Conservation (phyloP, 2,888 invertebrate genomes). For the Sinhomidia bicolor region DNA sequence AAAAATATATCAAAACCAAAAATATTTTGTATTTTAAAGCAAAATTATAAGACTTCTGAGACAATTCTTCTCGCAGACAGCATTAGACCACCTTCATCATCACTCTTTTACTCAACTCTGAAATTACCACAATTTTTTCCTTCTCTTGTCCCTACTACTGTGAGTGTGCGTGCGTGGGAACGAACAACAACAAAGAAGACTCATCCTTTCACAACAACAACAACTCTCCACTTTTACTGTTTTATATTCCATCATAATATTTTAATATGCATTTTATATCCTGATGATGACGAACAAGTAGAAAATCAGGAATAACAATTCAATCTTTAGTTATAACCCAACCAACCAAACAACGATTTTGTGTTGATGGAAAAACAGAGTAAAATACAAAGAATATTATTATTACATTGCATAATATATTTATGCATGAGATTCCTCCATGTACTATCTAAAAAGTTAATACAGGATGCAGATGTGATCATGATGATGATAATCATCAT, state of each 20-base stretch:
- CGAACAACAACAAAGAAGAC: constrained; percentile 41
- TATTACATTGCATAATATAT: background rate
- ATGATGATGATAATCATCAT: background rate
- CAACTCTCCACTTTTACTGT: background rate
- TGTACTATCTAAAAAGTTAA: too few species aligned
- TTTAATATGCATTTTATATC: background rate
- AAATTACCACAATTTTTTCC: too few species aligned
- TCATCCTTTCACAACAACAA: background rate
- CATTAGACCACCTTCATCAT: background rate
- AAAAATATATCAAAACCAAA: too few species aligned
- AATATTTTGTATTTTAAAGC: too few species aligned
- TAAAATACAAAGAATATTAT: too few species aligned
- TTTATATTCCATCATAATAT: background rate
- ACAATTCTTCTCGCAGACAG: too few species aligned
- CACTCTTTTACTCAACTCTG: background rate
- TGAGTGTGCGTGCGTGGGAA: constrained; percentile 51
- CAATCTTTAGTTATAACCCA: background rate
- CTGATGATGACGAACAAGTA: background rate
- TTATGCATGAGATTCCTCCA: background rate
- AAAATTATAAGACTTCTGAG: too few species aligned
- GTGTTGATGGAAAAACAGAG: constrained; percentile 8
- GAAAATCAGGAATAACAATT: constrained; percentile 42
- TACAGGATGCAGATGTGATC: constrained; percentile 64
- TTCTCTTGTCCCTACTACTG: background rate
- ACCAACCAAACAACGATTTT: background rate